These are phyloP conservation scores for Clanis bilineata DNA, from an alignment of 2,888 invertebrate genomes.

Conservation along the genomic window DNA sequence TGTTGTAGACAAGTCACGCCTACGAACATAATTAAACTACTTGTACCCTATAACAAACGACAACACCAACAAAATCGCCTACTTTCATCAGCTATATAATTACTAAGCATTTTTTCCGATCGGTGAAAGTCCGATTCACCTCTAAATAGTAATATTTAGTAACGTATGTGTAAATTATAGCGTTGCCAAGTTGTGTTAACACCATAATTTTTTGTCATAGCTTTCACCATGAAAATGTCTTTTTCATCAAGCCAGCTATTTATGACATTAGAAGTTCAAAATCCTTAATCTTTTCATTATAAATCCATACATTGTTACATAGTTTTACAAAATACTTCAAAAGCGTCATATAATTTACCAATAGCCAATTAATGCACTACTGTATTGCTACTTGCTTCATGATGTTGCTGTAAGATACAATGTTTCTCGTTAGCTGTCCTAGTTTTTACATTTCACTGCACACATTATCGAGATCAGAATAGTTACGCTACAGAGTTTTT, in stretches of 20 bases:
- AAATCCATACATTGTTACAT: too few relatives aligned
- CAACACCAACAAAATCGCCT: conserved; percentile 36
- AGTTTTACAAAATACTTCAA: too few relatives aligned
- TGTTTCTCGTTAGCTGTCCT: not conserved
- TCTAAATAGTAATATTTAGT: conserved; percentile 33
- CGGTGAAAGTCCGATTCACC: conserved; percentile 53
- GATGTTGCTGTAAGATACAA: not conserved
- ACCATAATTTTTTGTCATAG: conserved; percentile 8
- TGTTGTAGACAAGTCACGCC: conserved; percentile 11
- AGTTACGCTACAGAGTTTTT: not conserved
- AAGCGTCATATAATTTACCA: too few relatives aligned
- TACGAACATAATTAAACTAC: conserved; percentile 2
- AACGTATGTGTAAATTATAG: conserved; percentile 30
- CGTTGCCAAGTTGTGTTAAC: conserved; percentile 14
- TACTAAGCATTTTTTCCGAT: conserved; percentile 51
- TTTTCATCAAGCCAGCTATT: too few relatives aligned
- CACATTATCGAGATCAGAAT: not conserved
- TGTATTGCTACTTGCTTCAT: not conserved
- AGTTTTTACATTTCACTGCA: not conserved
- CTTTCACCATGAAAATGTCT: not conserved
- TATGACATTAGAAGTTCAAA: too few relatives aligned
- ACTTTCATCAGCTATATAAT: conserved; percentile 58
- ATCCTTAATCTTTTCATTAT: too few relatives aligned
- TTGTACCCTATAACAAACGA: conserved; percentile 29
- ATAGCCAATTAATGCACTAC: not conserved